Percentiles rank a stretch among this genome's conserved stretches.
Evolutionary conservation across 30 jellyfish, hydroid and myxozoan genomes (phyloP).

Genomic region (Clytia hemisphaerica): DNA sequence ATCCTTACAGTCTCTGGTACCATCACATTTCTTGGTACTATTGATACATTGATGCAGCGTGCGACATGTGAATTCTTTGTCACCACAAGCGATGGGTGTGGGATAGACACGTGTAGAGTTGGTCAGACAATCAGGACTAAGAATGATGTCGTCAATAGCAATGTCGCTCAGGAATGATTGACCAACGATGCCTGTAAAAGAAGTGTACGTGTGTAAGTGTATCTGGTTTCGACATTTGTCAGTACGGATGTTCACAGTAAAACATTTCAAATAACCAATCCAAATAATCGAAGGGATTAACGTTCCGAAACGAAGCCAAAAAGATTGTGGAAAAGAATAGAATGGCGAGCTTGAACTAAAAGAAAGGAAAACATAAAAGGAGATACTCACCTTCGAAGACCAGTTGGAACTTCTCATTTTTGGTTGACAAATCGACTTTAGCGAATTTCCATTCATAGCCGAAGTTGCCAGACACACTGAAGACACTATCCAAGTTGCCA

Average conservation of each 20-base stretch:
- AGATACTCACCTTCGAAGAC: conserved; percentile 88
- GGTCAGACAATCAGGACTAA: conserved; percentile 93
- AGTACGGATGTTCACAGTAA: too few species aligned
- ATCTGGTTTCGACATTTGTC: too few species aligned
- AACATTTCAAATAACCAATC: too few species aligned
- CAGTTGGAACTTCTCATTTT: conserved; percentile 49
- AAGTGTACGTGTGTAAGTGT: too few species aligned
- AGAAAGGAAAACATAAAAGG: too few species aligned
- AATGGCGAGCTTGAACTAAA: too few species aligned
- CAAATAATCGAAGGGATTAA: too few species aligned
- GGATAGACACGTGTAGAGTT: conserved; percentile 92
- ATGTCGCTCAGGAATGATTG: conserved; percentile 80
- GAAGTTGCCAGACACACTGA: conserved; percentile 64
- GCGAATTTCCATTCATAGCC: conserved; percentile 77
- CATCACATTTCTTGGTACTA: conserved; percentile 49
- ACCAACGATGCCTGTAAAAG: conserved; percentile 49
- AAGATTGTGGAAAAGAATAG: too few species aligned
- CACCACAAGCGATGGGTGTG: conserved; percentile 71
- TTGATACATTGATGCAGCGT: conserved; percentile 53
- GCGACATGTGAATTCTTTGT: conserved; percentile 48
- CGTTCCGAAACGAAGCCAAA: too few species aligned
- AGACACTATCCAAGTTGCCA: conserved; percentile 19
- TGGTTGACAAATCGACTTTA: conserved; percentile 65
- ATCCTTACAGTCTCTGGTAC: conserved; percentile 66
- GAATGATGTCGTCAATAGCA: conserved; percentile 86